Evolutionary conservation across 2,888 invertebrate species (phyloP).

Genomic region (Sarcophaga rosellei): DNA sequence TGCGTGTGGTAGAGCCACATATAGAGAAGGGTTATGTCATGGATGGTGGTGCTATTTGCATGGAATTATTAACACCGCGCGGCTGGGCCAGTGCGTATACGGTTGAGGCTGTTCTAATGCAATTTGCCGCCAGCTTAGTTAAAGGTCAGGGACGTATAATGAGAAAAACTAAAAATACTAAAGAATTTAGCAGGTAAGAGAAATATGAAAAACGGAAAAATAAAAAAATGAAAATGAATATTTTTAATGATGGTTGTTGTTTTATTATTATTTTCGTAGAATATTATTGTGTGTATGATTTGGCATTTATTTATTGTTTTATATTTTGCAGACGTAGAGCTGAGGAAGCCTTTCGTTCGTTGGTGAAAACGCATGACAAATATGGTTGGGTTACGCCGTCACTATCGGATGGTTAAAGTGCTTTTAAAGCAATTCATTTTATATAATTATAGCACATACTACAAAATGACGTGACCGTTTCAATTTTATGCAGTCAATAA

Average conservation of each 20-base stretch:
- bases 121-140: constrained; percentile 93
- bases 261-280: no score
- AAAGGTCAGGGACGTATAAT: constrained; percentile 93
- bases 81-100: constrained; percentile 95
- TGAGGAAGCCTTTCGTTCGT: constrained; percentile 93
- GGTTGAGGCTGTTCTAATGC: constrained; percentile 93
- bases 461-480: constrained; percentile 7
- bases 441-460: constrained; percentile 1
- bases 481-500: constrained; percentile 4
- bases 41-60: constrained; percentile 95
- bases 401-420: constrained; percentile 89
- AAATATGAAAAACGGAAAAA: not conserved
- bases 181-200: constrained; percentile 86
- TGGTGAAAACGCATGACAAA: constrained; percentile 94
- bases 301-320: constrained; percentile 20
- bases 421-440: not conserved
- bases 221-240: not conserved
- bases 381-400: constrained; percentile 96
- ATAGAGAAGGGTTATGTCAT: constrained; percentile 93
- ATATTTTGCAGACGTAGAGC: constrained; percentile 84
- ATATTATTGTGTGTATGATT: not conserved
- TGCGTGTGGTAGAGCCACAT: constrained; percentile 89
- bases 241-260: not conserved
- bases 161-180: constrained; percentile 88
- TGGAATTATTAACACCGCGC: constrained; percentile 92